Evolutionary conservation across 2,797 vertebrate species (phyloP).

Genomic region (Sebastes trivittatus): DNA sequence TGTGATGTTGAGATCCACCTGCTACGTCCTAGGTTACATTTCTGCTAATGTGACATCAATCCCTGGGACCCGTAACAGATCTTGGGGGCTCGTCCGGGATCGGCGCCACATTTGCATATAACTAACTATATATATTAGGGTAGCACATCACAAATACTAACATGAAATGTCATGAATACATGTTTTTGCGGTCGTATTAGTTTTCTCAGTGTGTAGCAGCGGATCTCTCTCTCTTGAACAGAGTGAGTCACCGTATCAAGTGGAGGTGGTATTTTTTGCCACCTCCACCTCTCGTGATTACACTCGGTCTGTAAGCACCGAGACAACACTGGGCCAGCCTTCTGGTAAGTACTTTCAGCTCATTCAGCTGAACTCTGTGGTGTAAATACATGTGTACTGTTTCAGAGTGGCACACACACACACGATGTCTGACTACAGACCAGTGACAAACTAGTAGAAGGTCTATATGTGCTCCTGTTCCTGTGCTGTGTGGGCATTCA

Average conservation of each 20-base stretch:
- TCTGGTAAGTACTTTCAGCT: background rate
- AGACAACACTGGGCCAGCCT: background rate
- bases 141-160: no score
- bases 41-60: no score
- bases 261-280: background rate
- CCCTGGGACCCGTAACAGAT: no score
- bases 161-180: no score
- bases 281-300: background rate
- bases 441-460: background rate
- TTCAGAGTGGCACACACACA: background rate
- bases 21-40: no score
- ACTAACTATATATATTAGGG: no score
- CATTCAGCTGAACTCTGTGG: slow-evolving; percentile 1
- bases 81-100: no score
- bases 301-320: background rate
- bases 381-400: slow-evolving; percentile 7
- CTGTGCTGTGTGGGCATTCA: slow-evolving; percentile 16
- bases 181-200: background rate
- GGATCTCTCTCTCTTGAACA: background rate
- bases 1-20: no score
- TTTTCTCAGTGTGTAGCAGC: background rate
- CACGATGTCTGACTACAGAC: background rate
- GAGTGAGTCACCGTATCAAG: slow-evolving; percentile 13
- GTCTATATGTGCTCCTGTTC: background rate
- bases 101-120: no score